These are phyloP conservation scores for Melopsittacus undulatus DNA, from an alignment of 2,797 vertebrate genomes.

Conservation along the genomic window DNA sequence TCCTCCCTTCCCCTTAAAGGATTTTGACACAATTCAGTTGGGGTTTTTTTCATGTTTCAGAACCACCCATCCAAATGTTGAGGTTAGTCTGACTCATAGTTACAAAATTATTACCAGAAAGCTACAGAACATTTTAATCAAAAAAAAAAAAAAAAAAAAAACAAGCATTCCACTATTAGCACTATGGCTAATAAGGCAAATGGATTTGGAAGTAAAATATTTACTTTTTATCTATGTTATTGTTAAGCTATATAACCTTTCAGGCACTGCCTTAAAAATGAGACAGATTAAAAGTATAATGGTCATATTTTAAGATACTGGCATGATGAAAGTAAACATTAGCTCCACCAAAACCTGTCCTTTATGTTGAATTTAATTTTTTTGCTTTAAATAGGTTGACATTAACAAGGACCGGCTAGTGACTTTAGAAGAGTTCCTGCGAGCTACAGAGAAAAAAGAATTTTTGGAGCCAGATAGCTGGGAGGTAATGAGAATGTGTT, in stretches of 20 bases:
- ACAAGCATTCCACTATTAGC: background rate
- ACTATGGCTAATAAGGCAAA: background rate
- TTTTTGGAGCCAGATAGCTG: conserved; percentile 96
- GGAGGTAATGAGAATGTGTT: conserved; percentile 83
- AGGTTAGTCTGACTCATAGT: background rate
- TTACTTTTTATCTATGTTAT: conserved; percentile 2
- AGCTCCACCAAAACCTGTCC: background rate
- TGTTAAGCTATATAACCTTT: background rate
- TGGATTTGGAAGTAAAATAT: background rate
- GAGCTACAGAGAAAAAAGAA: conserved; percentile 92
- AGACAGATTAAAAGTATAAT: background rate
- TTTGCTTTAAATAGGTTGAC: conserved; percentile 85
- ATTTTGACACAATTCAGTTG: background rate
- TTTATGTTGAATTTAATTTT: background rate
- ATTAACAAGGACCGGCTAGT: conserved; percentile 91
- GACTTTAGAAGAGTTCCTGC: conserved; percentile 91
- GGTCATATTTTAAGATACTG: background rate
- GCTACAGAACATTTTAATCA: background rate
- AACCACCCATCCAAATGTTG: background rate
- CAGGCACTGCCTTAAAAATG: background rate
- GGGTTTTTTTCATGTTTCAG: background rate
- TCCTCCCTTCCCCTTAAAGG: background rate
- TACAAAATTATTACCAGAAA: conserved; percentile 25
- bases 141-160: background rate
- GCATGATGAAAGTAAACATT: background rate